Evolutionary conservation across 2,888 invertebrate genomes (phyloP).

Genomic region (Penaeus monodon): DNA sequence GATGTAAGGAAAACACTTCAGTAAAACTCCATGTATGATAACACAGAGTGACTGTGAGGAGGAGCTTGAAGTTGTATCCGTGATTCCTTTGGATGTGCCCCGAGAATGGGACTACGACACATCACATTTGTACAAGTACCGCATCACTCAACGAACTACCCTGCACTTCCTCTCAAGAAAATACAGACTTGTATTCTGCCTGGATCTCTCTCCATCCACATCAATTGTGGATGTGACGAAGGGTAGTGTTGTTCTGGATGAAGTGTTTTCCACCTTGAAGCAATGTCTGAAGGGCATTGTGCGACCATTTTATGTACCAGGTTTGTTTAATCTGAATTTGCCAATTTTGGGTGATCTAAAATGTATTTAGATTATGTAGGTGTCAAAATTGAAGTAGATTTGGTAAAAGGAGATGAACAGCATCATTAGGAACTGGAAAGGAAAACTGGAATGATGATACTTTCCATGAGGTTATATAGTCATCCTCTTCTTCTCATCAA

Average conservation of each 20-base stretch:
- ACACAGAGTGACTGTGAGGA: slow-evolving; percentile 71
- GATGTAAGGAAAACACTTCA: background rate
- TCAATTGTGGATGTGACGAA: slow-evolving; percentile 78
- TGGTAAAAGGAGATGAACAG: too few relatives aligned
- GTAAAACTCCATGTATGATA: background rate
- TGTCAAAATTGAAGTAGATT: too few relatives aligned
- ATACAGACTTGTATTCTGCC: slow-evolving; percentile 81
- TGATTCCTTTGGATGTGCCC: slow-evolving; percentile 74
- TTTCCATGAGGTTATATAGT: background rate
- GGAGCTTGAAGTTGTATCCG: slow-evolving; percentile 78
- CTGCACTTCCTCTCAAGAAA: slow-evolving; percentile 79
- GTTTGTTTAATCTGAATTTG: slow-evolving; percentile 30
- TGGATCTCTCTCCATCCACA: slow-evolving; percentile 84
- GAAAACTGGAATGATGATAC: background rate
- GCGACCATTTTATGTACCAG: slow-evolving; percentile 71
- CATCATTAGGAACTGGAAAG: background rate
- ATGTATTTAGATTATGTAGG: background rate
- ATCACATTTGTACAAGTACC: slow-evolving; percentile 69
- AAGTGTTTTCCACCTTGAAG: slow-evolving; percentile 75
- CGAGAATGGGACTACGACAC: slow-evolving; percentile 72
- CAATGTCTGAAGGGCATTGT: slow-evolving; percentile 75
- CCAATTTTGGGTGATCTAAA: background rate
- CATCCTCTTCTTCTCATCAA: background rate
- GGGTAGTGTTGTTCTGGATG: slow-evolving; percentile 76
- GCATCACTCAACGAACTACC: slow-evolving; percentile 74